Evolutionary conservation across 2,888 invertebrate species (phyloP).

Genomic region (Agrilus biguttatus): DNA sequence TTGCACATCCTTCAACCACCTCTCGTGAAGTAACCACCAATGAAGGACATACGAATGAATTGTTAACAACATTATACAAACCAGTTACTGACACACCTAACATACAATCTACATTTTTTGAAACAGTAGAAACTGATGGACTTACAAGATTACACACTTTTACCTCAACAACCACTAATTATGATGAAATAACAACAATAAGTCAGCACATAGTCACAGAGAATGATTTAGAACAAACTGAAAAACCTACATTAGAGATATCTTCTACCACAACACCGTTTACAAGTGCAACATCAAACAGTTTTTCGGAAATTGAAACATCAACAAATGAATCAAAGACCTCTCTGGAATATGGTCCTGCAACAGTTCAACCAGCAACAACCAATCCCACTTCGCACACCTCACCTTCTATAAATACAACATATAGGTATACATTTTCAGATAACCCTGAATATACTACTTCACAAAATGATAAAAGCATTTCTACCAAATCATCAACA

Average conservation of each 20-base stretch:
- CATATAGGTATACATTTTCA: no score
- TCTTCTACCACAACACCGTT: background rate
- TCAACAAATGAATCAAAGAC: no score
- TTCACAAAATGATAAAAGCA: background rate
- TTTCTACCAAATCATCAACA: background rate
- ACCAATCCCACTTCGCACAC: no score
- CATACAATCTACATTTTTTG: background rate
- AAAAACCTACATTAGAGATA: background rate
- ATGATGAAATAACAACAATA: conserved; percentile 1
- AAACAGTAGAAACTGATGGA: no score
- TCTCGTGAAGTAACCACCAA: conserved; percentile 2
- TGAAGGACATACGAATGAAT: background rate
- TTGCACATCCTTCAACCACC: background rate
- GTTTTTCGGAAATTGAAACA: no score
- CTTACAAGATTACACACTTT: conserved; percentile 4
- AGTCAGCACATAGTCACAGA: background rate
- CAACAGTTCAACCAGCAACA: no score
- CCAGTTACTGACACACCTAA: background rate
- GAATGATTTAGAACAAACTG: no score
- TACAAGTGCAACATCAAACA: background rate
- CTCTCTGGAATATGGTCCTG: no score
- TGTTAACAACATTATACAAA: background rate
- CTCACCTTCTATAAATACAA: no score
- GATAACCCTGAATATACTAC: no score
- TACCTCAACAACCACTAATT: conserved; percentile 5